Percentiles rank a stretch among this genome's conserved stretches.
These are phyloP conservation scores for Drosophila greeni DNA, from an alignment of 2,888 invertebrate genomes.

Conservation along the genomic window DNA sequence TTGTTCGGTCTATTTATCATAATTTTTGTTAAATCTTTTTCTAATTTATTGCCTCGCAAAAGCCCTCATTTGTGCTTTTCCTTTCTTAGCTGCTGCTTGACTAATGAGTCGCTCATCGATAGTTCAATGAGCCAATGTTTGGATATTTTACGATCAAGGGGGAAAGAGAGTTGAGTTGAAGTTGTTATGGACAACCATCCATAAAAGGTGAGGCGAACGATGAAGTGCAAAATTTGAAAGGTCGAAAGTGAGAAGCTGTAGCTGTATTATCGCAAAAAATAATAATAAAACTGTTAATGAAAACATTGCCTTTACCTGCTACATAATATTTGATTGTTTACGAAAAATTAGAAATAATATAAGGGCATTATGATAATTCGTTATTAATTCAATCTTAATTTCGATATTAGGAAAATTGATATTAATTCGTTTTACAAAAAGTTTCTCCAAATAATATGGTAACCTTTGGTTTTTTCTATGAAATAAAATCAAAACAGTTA, in stretches of 20 bases:
- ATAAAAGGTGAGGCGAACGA: conserved; percentile 38
- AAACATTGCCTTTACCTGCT: not conserved
- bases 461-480: not conserved
- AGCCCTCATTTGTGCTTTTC: conserved; percentile 45
- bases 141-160: conserved; percentile 33
- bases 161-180: conserved; percentile 50
- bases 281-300: conserved; percentile 5
- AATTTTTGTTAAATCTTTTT: conserved; percentile 52
- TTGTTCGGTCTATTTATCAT: conserved; percentile 52
- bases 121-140: conserved; percentile 71
- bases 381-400: not conserved
- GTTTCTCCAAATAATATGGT: not conserved
- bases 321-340: not conserved
- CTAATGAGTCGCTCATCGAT: conserved; percentile 66
- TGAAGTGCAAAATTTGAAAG: conserved; percentile 45
- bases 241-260: conserved; percentile 43
- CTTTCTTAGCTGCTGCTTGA: conserved; percentile 47
- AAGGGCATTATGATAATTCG: not conserved
- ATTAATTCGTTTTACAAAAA: not conserved
- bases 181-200: conserved; percentile 38
- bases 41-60: conserved; percentile 45
- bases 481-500: not conserved
- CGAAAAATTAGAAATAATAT: not conserved
- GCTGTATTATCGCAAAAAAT: conserved; percentile 2
- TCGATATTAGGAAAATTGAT: not conserved